Evolutionary conservation across 2,113 vertebrate genomes (phyloP).

Genomic region (Balaeniceps rex): DNA sequence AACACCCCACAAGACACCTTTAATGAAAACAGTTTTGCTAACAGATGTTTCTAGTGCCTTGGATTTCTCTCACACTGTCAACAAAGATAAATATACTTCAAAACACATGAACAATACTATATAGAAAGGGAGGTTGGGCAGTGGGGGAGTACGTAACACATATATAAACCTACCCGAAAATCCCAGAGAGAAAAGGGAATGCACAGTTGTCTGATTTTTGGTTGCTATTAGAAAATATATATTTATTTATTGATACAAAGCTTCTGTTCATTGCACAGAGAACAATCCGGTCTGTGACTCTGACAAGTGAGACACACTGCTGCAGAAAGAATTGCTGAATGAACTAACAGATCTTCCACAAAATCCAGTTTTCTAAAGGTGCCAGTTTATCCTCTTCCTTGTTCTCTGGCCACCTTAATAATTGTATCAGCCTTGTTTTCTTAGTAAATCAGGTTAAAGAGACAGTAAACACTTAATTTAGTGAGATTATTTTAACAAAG

Average conservation of each 20-base stretch:
- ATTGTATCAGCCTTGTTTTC: neutral
- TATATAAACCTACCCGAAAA: neutral
- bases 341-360: neutral
- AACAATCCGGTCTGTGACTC: neutral
- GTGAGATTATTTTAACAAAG: neutral
- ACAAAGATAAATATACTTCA: neutral
- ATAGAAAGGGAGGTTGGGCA: neutral
- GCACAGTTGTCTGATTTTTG: neutral
- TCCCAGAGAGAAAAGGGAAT: neutral
- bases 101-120: neutral
- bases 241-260: neutral
- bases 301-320: neutral
- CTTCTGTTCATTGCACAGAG: neutral
- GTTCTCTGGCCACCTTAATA: neutral
- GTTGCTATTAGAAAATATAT: neutral
- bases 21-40: constrained; percentile 17
- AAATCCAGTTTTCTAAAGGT: neutral
- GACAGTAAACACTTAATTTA: neutral
- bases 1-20: neutral
- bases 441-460: neutral
- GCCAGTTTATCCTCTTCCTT: neutral
- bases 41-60: constrained; percentile 21
- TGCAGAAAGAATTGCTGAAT: neutral
- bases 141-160: neutral
- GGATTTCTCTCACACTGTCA: neutral